phyloP scores from a whole-genome alignment of 2,797 vertebrate species.

The Silurus aristotelis region DNA sequence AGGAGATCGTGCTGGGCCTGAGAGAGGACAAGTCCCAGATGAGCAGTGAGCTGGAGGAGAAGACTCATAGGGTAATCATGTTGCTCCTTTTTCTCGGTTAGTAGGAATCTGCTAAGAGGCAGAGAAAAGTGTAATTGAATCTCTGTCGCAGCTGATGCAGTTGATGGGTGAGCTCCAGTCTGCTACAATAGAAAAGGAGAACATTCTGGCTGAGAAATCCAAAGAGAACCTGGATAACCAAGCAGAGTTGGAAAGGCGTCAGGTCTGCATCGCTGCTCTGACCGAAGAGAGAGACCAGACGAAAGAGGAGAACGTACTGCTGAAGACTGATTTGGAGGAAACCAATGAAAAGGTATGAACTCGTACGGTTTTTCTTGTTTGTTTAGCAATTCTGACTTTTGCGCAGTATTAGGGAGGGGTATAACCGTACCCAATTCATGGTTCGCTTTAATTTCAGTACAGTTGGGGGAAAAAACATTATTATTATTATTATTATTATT shows the following conservation, averaged over 20 bases:
- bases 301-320: slow-evolving; percentile 61
- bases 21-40: slow-evolving; percentile 65
- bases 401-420: too few relatives aligned
- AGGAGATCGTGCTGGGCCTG: slow-evolving; percentile 58
- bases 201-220: slow-evolving; percentile 43
- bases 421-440: too few relatives aligned
- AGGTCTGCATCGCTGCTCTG: slow-evolving; percentile 60
- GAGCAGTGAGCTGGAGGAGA: slow-evolving; percentile 64
- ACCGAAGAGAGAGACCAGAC: slow-evolving; percentile 70
- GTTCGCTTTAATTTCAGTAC: too few relatives aligned
- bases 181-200: slow-evolving; percentile 47
- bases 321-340: slow-evolving; percentile 66
- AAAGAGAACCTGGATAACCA: slow-evolving; percentile 33
- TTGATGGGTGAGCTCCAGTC: slow-evolving; percentile 31
- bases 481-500: too few relatives aligned
- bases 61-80: slow-evolving; percentile 61
- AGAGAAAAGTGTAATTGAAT: neutral
- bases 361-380: neutral
- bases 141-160: slow-evolving; percentile 25
- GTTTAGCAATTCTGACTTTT: too few relatives aligned
- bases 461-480: too few relatives aligned
- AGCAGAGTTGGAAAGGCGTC: slow-evolving; percentile 46
- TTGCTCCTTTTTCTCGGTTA: neutral
- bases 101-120: neutral
- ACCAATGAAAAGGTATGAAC: slow-evolving; percentile 62